phyloP scores from a whole-genome alignment of 2,113 vertebrate genomes.

The Dipodomys ordii region DNA sequence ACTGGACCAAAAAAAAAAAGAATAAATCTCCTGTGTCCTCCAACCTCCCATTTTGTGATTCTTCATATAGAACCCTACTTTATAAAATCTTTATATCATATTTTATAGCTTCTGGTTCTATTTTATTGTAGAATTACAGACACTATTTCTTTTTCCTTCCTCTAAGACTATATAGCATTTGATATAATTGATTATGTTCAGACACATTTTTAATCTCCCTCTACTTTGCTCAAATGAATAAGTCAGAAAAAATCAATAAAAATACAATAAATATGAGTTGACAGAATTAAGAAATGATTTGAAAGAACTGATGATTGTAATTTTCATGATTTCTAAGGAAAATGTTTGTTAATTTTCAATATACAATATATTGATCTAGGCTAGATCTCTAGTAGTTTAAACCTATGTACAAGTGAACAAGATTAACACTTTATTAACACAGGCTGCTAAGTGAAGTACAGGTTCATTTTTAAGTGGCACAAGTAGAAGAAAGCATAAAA shows the following conservation, averaged over 20 bases:
- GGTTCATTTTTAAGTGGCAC: not conserved
- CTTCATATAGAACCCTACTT: not conserved
- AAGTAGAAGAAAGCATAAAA: conserved; percentile 9
- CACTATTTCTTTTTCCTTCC: not conserved
- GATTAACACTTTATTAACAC: not conserved
- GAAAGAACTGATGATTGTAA: not conserved
- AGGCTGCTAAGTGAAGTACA: not conserved
- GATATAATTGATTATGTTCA: not conserved
- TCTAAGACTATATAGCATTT: not conserved
- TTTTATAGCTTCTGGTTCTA: not conserved
- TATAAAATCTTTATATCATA: not conserved
- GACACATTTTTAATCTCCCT: not conserved
- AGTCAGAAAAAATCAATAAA: conserved; percentile 32
- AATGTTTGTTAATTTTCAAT: not conserved
- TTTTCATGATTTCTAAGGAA: not conserved
- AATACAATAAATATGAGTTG: not conserved
- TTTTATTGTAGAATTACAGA: not conserved
- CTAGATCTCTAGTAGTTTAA: not conserved
- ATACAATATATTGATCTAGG: not conserved
- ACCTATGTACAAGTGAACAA: not conserved
- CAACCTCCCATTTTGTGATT: not conserved
- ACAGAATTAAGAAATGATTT: not conserved
- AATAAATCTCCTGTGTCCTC: not conserved
- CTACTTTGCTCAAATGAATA: not conserved
- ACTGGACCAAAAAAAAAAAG: no score